These are phyloP conservation scores for Drosophila kuntzei DNA, from an alignment of 2,888 invertebrate species.

Conservation along the genomic window DNA sequence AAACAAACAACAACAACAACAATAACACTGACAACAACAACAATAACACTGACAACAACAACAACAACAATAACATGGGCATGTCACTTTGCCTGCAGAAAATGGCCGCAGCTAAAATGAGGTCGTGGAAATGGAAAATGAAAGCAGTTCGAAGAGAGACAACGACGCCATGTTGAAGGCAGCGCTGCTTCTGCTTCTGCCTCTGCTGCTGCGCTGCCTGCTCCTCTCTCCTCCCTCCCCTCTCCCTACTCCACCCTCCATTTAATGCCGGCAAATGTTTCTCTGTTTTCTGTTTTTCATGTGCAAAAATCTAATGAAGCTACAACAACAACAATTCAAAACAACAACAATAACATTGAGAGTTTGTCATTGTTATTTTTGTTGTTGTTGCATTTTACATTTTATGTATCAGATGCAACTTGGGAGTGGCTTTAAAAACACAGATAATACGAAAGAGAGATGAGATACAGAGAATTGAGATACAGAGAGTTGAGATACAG, in stretches of 20 bases:
- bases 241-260: neutral
- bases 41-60: neutral
- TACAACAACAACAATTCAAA: constrained; percentile 27
- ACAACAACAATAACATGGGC: constrained; percentile 1
- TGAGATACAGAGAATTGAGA: neutral
- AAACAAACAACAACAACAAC: constrained; percentile 27
- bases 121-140: constrained; percentile 85
- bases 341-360: constrained; percentile 27
- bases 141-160: constrained; percentile 80
- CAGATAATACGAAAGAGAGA: constrained; percentile 14
- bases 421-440: constrained; percentile 76
- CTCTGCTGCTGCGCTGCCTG: too few relatives aligned
- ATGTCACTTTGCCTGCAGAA: constrained; percentile 10
- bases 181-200: too few relatives aligned
- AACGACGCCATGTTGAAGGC: constrained; percentile 3
- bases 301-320: constrained; percentile 55
- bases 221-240: too few relatives aligned
- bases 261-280: constrained; percentile 53
- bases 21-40: constrained; percentile 15
- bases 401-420: constrained; percentile 37
- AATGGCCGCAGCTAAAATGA: constrained; percentile 71
- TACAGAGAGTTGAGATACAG: neutral
- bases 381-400: constrained; percentile 32
- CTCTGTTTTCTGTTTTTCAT: constrained; percentile 31
- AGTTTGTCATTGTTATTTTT: constrained; percentile 28